Evolutionary conservation across 2,797 vertebrate genomes (phyloP).

Genomic region (Vireo griseus): DNA sequence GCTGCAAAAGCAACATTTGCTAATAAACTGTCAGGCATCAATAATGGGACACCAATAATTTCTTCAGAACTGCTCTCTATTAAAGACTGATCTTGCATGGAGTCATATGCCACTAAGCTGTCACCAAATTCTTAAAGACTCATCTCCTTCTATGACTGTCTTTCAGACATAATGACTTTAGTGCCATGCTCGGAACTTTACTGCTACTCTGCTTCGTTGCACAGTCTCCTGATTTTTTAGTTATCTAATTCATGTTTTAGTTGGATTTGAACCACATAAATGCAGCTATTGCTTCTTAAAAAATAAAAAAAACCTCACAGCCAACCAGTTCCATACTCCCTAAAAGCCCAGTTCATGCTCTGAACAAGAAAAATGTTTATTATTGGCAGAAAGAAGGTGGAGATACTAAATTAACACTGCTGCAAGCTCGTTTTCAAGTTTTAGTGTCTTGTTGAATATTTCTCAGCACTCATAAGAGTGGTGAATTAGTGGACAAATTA

Average conservation of each 20-base stretch:
- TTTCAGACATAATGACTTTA: neutral
- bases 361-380: neutral
- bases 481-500: neutral
- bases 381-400: neutral
- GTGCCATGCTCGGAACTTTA: rapidly evolving
- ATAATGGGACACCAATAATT: neutral
- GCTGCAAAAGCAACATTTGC: neutral
- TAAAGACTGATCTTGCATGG: neutral
- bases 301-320: neutral
- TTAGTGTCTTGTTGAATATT: neutral
- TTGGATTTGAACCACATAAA: neutral
- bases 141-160: neutral
- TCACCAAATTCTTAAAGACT: neutral
- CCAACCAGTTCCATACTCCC: neutral
- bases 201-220: neutral
- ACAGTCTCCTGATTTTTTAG: neutral
- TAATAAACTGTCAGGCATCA: neutral
- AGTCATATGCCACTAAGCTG: neutral
- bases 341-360: neutral
- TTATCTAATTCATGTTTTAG: neutral
- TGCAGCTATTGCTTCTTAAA: neutral
- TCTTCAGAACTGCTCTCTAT: neutral
- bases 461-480: neutral
- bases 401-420: neutral
- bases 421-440: neutral